Base-by-base conservation (phyloP, 1,140 invertebrate genomes). In the Procambarus virginalis region DNA sequence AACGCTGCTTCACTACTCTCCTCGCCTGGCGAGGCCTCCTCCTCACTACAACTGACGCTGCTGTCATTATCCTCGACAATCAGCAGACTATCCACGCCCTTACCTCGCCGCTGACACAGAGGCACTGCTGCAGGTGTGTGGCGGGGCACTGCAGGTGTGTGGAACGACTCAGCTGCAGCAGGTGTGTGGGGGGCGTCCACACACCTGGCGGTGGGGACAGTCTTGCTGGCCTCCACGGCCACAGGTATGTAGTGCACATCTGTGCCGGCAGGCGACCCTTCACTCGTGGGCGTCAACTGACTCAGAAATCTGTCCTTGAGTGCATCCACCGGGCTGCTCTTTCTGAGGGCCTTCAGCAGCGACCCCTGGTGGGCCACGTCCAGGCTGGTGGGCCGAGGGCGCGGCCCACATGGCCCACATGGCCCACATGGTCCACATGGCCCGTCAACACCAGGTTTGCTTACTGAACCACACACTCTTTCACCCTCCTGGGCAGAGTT, bases 191-290 rank as follows among this genome's bases (percentile, higher is more conserved):
- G 34, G 14, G 20, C 22, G 58, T 45, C 10, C 12, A 55, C 73
- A 60, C 22, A 34, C 34, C 51, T 22, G 9, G 4, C 46, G 8
- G 76, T 46, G 51, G 55, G 34, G 51, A 86, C 76, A 64, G 75
- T 86, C 84, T 79, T 86, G 51, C 14, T 64, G 20, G 75, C 84
- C 84, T 86, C 84, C 34, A 86, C 49, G 51, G 76, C 84, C 45
- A 86, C 84, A 64, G 84, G 84, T 48, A 86, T 86, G 45, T 78
- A 86, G 76, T 86, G 84, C n/a, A 86, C 76, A 46, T 86, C 84
- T 46, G 75, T 49, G 49, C 46, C 46, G 51, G n/a, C 34, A 20
- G 22, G 2, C 8, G 84, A 78, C 34, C 20, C 45, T 48, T 48
- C 58, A 60, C 22, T 68, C n/a, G 84, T 55, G 8, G 84, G 46